Evolutionary conservation across 2,797 vertebrate species (phyloP).

Genomic region (Odontamblyopus rebecca): DNA sequence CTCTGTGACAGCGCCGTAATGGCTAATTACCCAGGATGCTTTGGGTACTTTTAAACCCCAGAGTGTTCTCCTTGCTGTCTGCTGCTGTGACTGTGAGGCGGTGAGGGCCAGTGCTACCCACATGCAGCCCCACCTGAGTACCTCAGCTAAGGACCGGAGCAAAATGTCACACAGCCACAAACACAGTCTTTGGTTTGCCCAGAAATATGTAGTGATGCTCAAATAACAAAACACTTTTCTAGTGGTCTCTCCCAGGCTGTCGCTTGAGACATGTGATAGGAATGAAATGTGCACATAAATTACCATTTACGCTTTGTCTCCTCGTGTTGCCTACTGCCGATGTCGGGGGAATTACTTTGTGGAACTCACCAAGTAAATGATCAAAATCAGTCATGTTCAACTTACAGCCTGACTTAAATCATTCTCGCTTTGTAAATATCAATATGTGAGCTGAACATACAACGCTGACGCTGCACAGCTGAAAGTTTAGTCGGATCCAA

Average conservation of each 20-base stretch:
- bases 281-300: slow-evolving; percentile 63
- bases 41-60: slow-evolving; percentile 92
- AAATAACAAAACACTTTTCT: slow-evolving; percentile 52
- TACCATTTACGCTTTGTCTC: slow-evolving; percentile 70
- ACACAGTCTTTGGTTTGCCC: slow-evolving; percentile 51
- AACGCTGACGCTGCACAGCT: slow-evolving; percentile 12
- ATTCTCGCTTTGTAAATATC: slow-evolving; percentile 26
- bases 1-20: slow-evolving; percentile 98
- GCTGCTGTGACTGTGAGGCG: slow-evolving; percentile 50
- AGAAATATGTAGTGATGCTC: slow-evolving; percentile 59
- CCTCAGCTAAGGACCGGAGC: slow-evolving; percentile 43
- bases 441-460: slow-evolving; percentile 6
- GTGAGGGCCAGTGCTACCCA: slow-evolving; percentile 63
- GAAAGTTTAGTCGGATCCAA: slow-evolving; percentile 30
- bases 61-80: slow-evolving; percentile 76
- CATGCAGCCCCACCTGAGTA: slow-evolving; percentile 62
- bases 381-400: slow-evolving; percentile 53
- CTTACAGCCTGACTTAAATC: slow-evolving; percentile 26
- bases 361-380: slow-evolving; percentile 59
- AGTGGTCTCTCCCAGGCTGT: slow-evolving; percentile 58
- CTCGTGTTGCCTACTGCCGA: slow-evolving; percentile 52
- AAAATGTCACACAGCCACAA: slow-evolving; percentile 44
- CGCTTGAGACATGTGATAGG: slow-evolving; percentile 45
- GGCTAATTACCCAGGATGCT: slow-evolving; percentile 99
- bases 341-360: slow-evolving; percentile 53